Conservation (phyloP, 1,140 invertebrate species). For the Leptopilina boulardi region DNA sequence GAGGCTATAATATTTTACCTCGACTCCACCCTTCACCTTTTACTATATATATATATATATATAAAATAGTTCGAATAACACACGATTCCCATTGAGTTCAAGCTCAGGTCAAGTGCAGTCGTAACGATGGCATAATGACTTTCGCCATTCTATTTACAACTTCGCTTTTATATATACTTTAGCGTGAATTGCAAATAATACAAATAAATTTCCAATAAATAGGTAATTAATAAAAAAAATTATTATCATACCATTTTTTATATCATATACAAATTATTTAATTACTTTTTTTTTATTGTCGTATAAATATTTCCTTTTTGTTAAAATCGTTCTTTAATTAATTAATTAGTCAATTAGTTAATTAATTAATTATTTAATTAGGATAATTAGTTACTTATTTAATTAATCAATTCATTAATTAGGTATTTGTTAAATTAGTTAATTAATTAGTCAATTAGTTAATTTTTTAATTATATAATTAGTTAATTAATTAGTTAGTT, state of each 20-base stretch:
- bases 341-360: too few relatives aligned
- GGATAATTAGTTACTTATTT: too few relatives aligned
- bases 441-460: too few relatives aligned
- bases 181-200: neutral
- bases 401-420: too few relatives aligned
- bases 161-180: neutral
- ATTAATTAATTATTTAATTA: too few relatives aligned
- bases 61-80: neutral
- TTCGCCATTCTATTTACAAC: neutral
- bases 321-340: too few relatives aligned
- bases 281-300: too few relatives aligned
- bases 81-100: slow-evolving; percentile 7
- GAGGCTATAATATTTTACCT: neutral
- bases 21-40: slow-evolving; percentile 2
- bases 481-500: too few relatives aligned
- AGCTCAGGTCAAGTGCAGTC: slow-evolving; percentile 6
- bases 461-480: too few relatives aligned
- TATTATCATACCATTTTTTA: neutral
- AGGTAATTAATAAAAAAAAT: neutral
- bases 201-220: neutral
- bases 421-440: too few relatives aligned
- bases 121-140: slow-evolving; percentile 23
- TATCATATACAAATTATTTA: neutral
- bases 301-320: too few relatives aligned
- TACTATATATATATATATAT: too few relatives aligned